Base-by-base conservation (phyloP, 2,113 vertebrate genomes). In the Xenopus laevis region DNA sequence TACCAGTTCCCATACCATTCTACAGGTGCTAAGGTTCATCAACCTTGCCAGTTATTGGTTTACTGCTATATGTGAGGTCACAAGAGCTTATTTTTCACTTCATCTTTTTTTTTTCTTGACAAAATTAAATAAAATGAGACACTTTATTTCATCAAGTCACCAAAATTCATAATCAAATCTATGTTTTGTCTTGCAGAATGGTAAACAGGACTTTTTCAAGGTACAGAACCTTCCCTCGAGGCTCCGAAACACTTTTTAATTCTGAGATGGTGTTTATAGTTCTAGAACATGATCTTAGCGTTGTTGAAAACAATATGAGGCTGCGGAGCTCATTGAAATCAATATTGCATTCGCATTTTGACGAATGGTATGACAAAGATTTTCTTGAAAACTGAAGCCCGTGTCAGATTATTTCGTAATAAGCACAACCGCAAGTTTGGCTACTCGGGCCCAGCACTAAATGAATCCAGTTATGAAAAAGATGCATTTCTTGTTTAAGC, bases 261-360 rank as follows among this genome's bases (percentile, higher is more conserved):
- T 60, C 21, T 21, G 10, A 27, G 18, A 60, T 60, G 10, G 58
- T 60, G 58, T 27, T 60, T 60, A 60, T 20, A 60, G 58, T 60
- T 60, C 58, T 60, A 18, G 58, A 60, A 60, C 58, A 60, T 11
- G 11, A 60, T 13, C 58, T 23, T 12, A 10, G 58, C 27, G 5
- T 27, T 16, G 53, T 9, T 23, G 58, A 60, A 60, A 60, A 60
- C 58, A 60, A 60, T 23, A 23, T 3, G 21, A 60, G 20, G 9
- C 58, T 58, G 55, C 20, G n/a, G 55, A 20, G 55, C 18, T 60
- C 20, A 23, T 60, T 60, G 58, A 13, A 18, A 60, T 60, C 58
- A 60, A 60, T 60, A 60, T 60, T 23, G 58, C 21, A 23, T 60
- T 60, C 58, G 4, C 10, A 60, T 60, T 60, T 23, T 60, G 58